Evolutionary conservation across 2,888 invertebrate genomes (phyloP), one percentile per base, ranked within the genome.

Genomic region (Patella caerulea): DNA sequence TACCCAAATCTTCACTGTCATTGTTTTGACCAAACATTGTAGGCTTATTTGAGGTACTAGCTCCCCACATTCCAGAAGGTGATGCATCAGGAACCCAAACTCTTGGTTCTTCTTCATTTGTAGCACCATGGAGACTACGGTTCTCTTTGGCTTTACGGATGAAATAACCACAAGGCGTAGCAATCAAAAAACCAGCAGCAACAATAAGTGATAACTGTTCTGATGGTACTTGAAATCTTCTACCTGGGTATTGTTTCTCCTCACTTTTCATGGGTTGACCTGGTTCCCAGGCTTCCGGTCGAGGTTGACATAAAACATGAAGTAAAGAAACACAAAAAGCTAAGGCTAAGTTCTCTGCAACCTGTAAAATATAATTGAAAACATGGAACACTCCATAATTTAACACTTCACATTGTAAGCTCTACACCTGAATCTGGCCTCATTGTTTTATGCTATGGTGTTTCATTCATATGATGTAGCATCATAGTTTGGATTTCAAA

Each of bases 221-320:
- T 0, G 87, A 84, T 29, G 89, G 86, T 7, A 90, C 73, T 7
- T 65, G 17, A 34, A 59, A 65, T 19, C 65, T n/a, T 65, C 65
- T 12, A 3, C 65, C 65, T 17, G 65, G 65, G 77, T 24, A 19
- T 71, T 55, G 59, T 24, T 76, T 80, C 54, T 75, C 73, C 17
- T 79, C 70, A 17, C 78, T 76, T 14, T 79, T 78, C 14, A 80
- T 74, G 7, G 79, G 73, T 72, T 86, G 74, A 3, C 85, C 85
- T 53, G 88, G 86, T 75, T 86, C 79, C 86, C 87, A 87, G 78
- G 82, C 83, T 45, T 79, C 78, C 4, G 89, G 88, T 54, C 92
- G 90, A 3, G 93, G 93, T 85, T 93, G 92, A 80, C 92, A 92
- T 17, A 93, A 88, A 17, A 93, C 92, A 85, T 92, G 92, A 4